Evolutionary conservation across 2,113 vertebrate species (phyloP).

Genomic region (Egretta garzetta): DNA sequence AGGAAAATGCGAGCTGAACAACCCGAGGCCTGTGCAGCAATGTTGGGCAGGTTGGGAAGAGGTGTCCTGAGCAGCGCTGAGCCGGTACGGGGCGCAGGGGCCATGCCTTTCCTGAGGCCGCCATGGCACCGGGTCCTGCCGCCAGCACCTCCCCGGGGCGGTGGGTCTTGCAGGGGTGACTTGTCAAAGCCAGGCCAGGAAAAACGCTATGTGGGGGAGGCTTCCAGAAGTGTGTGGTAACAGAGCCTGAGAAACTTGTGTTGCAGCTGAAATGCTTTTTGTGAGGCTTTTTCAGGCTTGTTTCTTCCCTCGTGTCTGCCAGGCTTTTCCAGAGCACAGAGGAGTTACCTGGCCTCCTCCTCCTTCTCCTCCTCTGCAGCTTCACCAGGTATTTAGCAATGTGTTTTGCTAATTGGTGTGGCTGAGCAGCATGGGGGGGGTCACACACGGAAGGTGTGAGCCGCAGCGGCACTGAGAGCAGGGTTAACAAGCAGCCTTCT

Average conservation of each 20-base stretch:
- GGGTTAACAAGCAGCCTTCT: not conserved
- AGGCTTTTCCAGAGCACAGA: not conserved
- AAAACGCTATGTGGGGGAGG: not conserved
- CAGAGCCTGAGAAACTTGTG: not conserved
- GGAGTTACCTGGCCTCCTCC: not conserved
- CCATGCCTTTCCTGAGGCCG: not conserved
- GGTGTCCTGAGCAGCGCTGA: not conserved
- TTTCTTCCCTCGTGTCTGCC: not conserved
- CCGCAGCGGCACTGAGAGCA: not conserved
- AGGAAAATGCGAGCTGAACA: not conserved
- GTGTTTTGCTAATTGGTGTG: conserved; percentile 31
- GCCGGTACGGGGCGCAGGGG: no score
- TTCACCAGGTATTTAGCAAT: conserved; percentile 60
- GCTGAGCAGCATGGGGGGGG: not conserved
- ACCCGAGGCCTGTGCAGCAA: rapidly evolving
- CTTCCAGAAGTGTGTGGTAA: not conserved
- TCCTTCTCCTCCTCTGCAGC: not conserved
- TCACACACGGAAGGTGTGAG: not conserved
- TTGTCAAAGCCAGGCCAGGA: not conserved
- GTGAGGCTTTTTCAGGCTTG: conserved; percentile 9
- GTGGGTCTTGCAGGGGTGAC: not conserved
- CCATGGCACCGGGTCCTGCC: not conserved
- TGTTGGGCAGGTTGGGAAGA: not conserved
- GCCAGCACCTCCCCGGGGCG: not conserved
- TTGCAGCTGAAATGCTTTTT: not conserved